phyloP scores from a whole-genome alignment of 2,888 invertebrate species.

The Rhagonycha lutea region DNA sequence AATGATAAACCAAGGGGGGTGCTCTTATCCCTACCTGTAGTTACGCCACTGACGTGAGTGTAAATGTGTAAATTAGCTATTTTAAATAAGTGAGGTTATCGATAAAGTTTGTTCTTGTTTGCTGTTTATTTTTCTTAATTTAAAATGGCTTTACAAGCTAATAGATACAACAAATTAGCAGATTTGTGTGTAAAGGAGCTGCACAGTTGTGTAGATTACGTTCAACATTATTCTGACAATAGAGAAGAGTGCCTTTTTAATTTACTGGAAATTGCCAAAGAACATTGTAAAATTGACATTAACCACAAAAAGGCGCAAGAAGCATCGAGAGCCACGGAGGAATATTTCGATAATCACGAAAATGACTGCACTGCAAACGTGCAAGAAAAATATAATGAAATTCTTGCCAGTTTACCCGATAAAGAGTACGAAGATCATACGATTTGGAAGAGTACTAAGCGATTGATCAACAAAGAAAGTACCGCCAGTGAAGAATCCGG shows the following conservation, averaged over 20 bases:
- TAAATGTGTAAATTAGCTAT: not conserved
- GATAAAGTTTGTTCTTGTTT: not conserved
- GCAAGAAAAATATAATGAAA: not conserved
- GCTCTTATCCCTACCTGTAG: too few relatives aligned
- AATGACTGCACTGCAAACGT: slow-evolving; percentile 19
- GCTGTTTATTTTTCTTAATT: not conserved
- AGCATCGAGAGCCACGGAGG: slow-evolving; percentile 12
- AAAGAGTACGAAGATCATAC: slow-evolving; percentile 8
- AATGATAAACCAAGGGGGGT: too few relatives aligned
- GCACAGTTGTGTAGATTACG: slow-evolving; percentile 10
- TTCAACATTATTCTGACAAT: slow-evolving; percentile 13
- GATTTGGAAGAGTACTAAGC: slow-evolving; percentile 13
- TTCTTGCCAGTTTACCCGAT: not conserved
- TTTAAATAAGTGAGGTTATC: not conserved
- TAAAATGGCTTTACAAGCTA: not conserved
- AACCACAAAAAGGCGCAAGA: not conserved
- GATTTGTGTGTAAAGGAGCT: slow-evolving; percentile 15
- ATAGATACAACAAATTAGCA: slow-evolving; percentile 10
- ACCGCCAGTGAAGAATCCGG: not conserved
- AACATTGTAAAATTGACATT: slow-evolving; percentile 16
- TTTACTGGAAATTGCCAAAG: slow-evolving; percentile 12
- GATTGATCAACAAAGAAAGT: not conserved
- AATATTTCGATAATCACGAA: slow-evolving; percentile 16
- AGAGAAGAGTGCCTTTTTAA: not conserved
- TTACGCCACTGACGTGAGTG: too few relatives aligned